phyloP scores from a whole-genome alignment of 2,113 vertebrate species.

The Sprattus sprattus region DNA sequence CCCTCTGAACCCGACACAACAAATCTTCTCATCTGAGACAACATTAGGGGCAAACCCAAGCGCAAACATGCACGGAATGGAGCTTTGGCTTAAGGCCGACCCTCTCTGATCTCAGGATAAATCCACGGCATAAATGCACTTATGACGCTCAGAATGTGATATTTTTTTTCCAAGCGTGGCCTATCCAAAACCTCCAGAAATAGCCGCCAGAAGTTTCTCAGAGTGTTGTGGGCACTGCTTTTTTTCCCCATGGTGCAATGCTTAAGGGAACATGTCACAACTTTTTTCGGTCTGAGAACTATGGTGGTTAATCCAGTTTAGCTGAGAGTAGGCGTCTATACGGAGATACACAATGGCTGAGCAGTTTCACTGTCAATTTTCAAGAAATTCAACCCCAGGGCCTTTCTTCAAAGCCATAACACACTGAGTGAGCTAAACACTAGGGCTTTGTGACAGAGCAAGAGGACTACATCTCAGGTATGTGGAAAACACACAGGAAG shows the following conservation, averaged over 20 bases:
- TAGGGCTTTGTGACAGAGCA: constrained; percentile 50
- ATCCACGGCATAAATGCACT: constrained; percentile 13
- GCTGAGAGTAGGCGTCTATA: background rate
- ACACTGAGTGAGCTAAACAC: constrained; percentile 60
- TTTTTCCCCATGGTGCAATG: constrained; percentile 5
- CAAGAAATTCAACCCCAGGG: constrained; percentile 61
- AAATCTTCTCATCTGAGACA: constrained; percentile 17
- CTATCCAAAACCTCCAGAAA: constrained; percentile 4
- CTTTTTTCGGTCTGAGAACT: constrained; percentile 1
- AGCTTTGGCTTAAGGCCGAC: background rate
- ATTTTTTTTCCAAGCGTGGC: constrained; percentile 16
- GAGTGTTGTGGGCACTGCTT: constrained; percentile 25
- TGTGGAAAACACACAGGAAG: background rate
- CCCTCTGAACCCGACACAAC: constrained; percentile 16
- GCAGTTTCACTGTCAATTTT: constrained; percentile 47
- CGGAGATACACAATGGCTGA: background rate
- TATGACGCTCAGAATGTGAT: constrained; percentile 14
- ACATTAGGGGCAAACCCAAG: constrained; percentile 16
- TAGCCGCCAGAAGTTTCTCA: constrained; percentile 39
- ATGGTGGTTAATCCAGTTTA: constrained; percentile 53
- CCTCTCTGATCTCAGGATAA: constrained; percentile 3
- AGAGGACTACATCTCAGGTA: background rate
- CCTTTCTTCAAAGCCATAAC: constrained; percentile 63
- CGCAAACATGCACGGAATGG: constrained; percentile 7
- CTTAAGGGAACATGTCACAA: constrained; percentile 5